Evolutionary conservation across 2,888 invertebrate species (phyloP).

Genomic region (Trissolcus brochymenae): DNA sequence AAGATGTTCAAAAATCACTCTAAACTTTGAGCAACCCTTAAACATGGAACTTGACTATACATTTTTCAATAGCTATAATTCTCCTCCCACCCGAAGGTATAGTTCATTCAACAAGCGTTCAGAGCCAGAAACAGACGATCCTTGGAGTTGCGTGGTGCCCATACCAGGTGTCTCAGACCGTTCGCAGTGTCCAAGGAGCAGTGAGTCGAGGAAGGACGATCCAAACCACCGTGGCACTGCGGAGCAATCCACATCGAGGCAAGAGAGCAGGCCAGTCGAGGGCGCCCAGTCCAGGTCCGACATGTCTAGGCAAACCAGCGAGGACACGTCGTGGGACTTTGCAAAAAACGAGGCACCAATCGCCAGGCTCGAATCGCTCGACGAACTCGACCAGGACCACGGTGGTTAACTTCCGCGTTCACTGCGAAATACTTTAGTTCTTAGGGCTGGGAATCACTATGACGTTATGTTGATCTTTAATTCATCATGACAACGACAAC

Average conservation of each 20-base stretch:
- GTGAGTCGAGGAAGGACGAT: slow-evolving; percentile 68
- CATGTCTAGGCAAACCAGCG: slow-evolving; percentile 71
- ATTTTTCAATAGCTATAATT: slow-evolving; percentile 27
- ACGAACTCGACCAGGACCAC: slow-evolving; percentile 80
- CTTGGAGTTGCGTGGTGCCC: slow-evolving; percentile 71
- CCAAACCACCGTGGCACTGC: slow-evolving; percentile 56
- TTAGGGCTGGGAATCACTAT: slow-evolving; percentile 7
- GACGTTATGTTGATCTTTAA: slow-evolving; percentile 10
- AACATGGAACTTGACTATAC: neutral
- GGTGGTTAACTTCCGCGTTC: slow-evolving; percentile 61
- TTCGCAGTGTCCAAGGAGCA: slow-evolving; percentile 67
- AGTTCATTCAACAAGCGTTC: slow-evolving; percentile 74
- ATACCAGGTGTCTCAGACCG: slow-evolving; percentile 59
- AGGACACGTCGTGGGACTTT: slow-evolving; percentile 74
- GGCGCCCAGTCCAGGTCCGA: slow-evolving; percentile 60
- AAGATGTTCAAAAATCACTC: too few species aligned
- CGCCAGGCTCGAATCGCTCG: slow-evolving; percentile 82
- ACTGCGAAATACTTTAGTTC: neutral
- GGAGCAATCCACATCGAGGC: slow-evolving; percentile 53
- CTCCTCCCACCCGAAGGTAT: slow-evolving; percentile 64
- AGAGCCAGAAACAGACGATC: slow-evolving; percentile 71
- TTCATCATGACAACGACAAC: slow-evolving; percentile 18
- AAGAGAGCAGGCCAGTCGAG: slow-evolving; percentile 55
- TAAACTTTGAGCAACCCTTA: neutral
- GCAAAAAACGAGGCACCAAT: slow-evolving; percentile 79